Evolutionary conservation across 2,113 vertebrate genomes (phyloP).

Genomic region (Brevimyrus niger): DNA sequence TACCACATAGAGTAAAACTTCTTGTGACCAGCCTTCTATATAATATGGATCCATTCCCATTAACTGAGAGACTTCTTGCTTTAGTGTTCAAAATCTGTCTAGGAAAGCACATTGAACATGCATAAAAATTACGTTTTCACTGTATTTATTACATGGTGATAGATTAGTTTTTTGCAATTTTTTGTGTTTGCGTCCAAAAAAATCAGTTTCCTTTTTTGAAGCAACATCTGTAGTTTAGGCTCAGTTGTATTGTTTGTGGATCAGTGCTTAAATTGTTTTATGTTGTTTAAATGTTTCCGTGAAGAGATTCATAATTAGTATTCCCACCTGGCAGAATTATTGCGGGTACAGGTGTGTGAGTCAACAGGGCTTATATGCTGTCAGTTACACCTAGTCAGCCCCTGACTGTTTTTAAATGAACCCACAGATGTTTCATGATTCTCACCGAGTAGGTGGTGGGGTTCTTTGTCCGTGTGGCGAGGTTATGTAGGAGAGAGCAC

Average conservation of each 20-base stretch:
- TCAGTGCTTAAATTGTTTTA: not conserved
- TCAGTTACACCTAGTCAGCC: not conserved
- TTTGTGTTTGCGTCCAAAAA: not conserved
- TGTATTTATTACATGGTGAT: not conserved
- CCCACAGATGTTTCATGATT: not conserved
- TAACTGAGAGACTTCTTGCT: not conserved
- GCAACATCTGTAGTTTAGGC: not conserved
- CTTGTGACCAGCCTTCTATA: not conserved
- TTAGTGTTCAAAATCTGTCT: not conserved
- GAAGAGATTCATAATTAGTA: not conserved
- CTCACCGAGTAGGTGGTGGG: not conserved
- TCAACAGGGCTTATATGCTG: not conserved
- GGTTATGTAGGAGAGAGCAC: not conserved
- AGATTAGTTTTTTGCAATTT: not conserved
- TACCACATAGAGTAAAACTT: not conserved
- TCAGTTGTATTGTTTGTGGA: not conserved
- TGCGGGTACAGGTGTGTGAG: not conserved
- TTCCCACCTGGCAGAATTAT: not conserved
- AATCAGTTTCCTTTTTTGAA: not conserved
- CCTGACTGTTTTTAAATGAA: not conserved
- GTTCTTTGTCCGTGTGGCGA: not conserved
- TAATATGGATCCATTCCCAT: not conserved
- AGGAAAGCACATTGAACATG: too few species aligned
- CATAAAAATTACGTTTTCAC: not conserved
- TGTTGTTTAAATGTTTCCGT: not conserved